These are phyloP conservation scores for Lingula anatina DNA, from an alignment of 2,888 invertebrate species.

Conservation along the genomic window DNA sequence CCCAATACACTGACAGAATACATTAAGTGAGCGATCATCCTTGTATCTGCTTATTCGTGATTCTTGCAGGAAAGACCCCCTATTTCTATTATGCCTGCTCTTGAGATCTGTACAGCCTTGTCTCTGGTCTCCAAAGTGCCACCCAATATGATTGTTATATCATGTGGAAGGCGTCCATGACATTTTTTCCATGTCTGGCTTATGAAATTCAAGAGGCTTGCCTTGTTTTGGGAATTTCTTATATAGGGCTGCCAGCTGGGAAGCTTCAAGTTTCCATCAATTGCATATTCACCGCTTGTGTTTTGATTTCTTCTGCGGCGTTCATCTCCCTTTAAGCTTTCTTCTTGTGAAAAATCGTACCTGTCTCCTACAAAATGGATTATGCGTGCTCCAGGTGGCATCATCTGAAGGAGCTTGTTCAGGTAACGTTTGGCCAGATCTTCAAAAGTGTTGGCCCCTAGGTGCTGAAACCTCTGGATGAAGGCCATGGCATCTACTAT, in stretches of 20 bases:
- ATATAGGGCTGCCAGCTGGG: background rate
- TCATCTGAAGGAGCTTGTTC: background rate
- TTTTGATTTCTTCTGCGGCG: background rate
- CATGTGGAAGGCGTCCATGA: background rate
- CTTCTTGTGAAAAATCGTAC: background rate
- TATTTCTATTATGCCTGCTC: background rate
- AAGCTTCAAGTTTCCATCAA: background rate
- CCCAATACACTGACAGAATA: background rate
- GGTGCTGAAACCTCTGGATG: background rate
- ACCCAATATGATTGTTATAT: background rate
- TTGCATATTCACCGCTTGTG: background rate
- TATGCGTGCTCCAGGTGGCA: background rate
- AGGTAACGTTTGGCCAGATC: background rate
- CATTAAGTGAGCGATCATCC: background rate
- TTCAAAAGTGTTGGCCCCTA: background rate
- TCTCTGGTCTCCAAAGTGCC: background rate
- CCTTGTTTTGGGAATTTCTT: background rate
- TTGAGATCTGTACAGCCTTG: too few relatives aligned
- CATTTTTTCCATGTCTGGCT: too few relatives aligned
- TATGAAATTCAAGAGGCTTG: background rate
- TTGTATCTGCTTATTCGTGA: conserved; percentile 1
- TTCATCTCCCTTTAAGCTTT: background rate
- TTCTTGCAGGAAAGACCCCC: background rate
- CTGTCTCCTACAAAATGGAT: background rate
- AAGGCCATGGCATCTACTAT: background rate